Evolutionary conservation across 2,797 vertebrate genomes (phyloP).

Genomic region (Antennarius maculatus): DNA sequence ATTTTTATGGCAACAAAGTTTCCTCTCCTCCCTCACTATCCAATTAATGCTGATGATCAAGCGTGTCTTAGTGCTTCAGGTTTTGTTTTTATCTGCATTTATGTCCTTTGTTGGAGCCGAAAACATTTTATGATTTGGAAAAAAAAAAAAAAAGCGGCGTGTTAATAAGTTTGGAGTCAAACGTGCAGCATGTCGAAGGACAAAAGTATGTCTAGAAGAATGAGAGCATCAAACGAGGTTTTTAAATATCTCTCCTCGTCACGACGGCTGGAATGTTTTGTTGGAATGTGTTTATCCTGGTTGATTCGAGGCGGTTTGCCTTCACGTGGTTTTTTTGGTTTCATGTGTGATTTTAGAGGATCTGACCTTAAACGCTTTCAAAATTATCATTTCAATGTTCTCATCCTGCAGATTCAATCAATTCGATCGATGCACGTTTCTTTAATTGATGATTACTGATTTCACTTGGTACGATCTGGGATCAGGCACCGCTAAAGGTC

Average conservation of each 20-base stretch:
- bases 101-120: conserved; percentile 57
- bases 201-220: conserved; percentile 4
- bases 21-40: conserved; percentile 76
- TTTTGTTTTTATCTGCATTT: conserved; percentile 52
- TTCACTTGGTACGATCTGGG: too few species aligned
- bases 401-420: too few species aligned
- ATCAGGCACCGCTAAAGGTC: too few species aligned
- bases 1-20: conserved; percentile 79
- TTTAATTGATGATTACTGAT: too few species aligned
- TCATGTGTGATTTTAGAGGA: background rate
- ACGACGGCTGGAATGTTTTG: background rate
- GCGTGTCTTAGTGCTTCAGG: conserved; percentile 63
- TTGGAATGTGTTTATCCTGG: background rate
- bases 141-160: background rate
- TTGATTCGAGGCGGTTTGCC: background rate
- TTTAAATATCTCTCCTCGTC: background rate
- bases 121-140: conserved; percentile 41
- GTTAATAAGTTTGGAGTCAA: conserved; percentile 30
- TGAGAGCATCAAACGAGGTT: background rate
- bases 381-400: too few species aligned
- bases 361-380: background rate
- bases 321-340: background rate
- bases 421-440: too few species aligned
- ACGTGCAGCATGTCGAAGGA: conserved; percentile 11
- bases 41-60: conserved; percentile 81